phyloP scores from a whole-genome alignment of 1,140 invertebrate species.

The Lethocerus indicus region DNA sequence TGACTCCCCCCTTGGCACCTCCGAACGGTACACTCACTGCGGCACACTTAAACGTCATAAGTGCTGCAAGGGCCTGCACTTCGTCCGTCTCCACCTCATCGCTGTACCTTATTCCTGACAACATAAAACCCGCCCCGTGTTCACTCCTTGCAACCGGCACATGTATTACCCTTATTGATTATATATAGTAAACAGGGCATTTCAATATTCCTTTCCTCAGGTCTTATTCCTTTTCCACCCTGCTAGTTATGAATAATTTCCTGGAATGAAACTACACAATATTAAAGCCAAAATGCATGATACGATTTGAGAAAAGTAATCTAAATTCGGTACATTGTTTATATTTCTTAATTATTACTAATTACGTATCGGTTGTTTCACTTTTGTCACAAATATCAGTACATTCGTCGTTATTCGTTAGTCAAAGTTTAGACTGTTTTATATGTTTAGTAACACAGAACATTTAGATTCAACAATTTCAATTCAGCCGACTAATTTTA shows the following conservation, averaged over 20 bases:
- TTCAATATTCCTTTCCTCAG: conserved; percentile 11
- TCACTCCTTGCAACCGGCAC: background rate
- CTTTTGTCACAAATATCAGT: too few species aligned
- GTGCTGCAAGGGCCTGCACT: conserved; percentile 68
- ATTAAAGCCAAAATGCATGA: background rate
- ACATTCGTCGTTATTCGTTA: too few species aligned
- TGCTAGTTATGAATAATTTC: conserved; percentile 6
- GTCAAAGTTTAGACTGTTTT: too few species aligned
- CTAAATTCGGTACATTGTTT: too few species aligned
- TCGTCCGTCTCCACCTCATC: conserved; percentile 51
- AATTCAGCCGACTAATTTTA: too few species aligned
- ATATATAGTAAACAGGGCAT: background rate
- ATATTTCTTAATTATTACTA: too few species aligned
- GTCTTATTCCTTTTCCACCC: conserved; percentile 17
- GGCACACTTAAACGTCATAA: conserved; percentile 73
- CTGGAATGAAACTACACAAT: background rate
- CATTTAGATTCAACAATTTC: too few species aligned
- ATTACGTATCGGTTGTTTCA: too few species aligned
- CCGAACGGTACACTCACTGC: conserved; percentile 67
- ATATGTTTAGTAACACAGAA: too few species aligned
- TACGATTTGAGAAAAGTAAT: background rate
- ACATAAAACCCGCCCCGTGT: background rate
- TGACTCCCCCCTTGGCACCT: conserved; percentile 71
- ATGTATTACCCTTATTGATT: background rate
- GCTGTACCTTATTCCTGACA: conserved; percentile 56